Conservation (phyloP, 30 jellyfish, hydroid and myxozoan genomes). For the Mastigias papua region DNA sequence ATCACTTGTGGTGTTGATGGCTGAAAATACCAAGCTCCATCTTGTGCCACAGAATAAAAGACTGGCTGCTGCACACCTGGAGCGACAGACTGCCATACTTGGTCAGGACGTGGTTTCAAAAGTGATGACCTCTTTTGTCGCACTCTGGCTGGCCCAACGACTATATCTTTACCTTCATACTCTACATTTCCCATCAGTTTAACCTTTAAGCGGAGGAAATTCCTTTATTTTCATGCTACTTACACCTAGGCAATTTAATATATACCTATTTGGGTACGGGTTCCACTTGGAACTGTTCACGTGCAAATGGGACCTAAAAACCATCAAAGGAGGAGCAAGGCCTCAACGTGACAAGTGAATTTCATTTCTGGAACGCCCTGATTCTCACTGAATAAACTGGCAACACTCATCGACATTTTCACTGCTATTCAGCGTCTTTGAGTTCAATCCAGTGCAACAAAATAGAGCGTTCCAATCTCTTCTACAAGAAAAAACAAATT, state of each 20-base stretch:
- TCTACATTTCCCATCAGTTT: conserved; percentile 81
- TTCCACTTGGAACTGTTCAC: neutral
- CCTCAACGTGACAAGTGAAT: too few relatives aligned
- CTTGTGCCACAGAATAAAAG: conserved; percentile 74
- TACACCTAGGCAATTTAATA: too few relatives aligned
- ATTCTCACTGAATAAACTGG: too few relatives aligned
- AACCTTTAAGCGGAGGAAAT: conserved; percentile 41
- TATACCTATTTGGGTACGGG: neutral
- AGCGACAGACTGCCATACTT: conserved; percentile 69
- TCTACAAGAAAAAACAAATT: too few relatives aligned
- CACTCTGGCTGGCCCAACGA: conserved; percentile 94
- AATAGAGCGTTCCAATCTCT: too few relatives aligned
- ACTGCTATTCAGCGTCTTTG: too few relatives aligned
- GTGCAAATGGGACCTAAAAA: neutral
- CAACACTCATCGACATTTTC: too few relatives aligned
- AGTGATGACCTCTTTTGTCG: conserved; percentile 92
- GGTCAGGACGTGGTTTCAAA: conserved; percentile 79
- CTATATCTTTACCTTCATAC: conserved; percentile 84
- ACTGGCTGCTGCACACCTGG: conserved; percentile 85
- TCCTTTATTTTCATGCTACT: too few relatives aligned
- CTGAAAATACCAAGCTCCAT: conserved; percentile 90
- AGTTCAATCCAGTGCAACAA: too few relatives aligned
- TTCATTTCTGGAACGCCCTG: too few relatives aligned
- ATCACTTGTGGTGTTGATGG: conserved; percentile 76
- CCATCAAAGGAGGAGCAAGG: too few relatives aligned